Evolutionary conservation across 2,797 vertebrate species (phyloP).

Genomic region (Cheirogaleus major): DNA sequence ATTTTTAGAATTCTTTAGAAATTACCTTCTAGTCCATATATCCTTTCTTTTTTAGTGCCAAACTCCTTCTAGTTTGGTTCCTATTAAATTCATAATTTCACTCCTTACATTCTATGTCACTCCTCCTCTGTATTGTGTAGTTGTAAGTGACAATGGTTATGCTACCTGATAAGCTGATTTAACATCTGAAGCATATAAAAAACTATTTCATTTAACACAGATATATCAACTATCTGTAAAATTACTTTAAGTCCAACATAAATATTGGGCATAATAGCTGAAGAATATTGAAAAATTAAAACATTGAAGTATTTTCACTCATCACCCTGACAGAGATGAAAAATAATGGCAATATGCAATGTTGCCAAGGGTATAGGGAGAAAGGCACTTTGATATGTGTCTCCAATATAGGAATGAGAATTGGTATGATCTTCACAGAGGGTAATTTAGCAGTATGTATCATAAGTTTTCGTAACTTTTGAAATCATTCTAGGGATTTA

Average conservation of each 20-base stretch:
- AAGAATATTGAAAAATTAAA: constrained; percentile 29
- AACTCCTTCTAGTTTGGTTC: not conserved
- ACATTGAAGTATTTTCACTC: constrained; percentile 25
- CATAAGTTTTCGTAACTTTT: constrained; percentile 35
- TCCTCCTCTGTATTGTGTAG: not conserved
- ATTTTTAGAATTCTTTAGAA: constrained; percentile 41
- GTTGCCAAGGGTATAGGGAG: not conserved
- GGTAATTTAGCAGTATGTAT: constrained; percentile 8
- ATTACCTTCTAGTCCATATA: not conserved
- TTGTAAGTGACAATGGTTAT: constrained; percentile 15
- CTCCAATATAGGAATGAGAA: not conserved
- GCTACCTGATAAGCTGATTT: not conserved
- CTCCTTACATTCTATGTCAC: constrained; percentile 19
- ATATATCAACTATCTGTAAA: constrained; percentile 6
- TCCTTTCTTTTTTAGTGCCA: constrained; percentile 18
- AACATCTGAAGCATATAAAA: constrained; percentile 28
- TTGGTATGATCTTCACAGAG: not conserved
- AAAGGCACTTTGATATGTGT: not conserved
- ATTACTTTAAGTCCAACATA: constrained; percentile 7
- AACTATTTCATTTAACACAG: constrained; percentile 37
- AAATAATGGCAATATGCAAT: constrained; percentile 9
- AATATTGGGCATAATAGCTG: not conserved
- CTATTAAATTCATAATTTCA: constrained; percentile 39
- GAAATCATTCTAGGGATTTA: constrained; percentile 43
- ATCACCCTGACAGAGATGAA: not conserved